Percentiles rank a stretch among this genome's conserved stretches.
Evolutionary conservation across 2,113 vertebrate species (phyloP).

Genomic region (rabbit (Oryctolagus cuniculus)): mOryCun1.1 NC_091436.1:40773001-40773500

Average conservation of each 20-base stretch:
- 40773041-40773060: not conserved
- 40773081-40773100: not conserved
- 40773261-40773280: not conserved
- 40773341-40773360: not conserved
- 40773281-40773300: not conserved
- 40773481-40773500: not conserved
- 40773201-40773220: not conserved
- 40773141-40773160: not conserved
- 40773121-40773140: no score
- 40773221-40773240: not conserved
- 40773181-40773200: not conserved
- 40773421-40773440: not conserved
- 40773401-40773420: not conserved
- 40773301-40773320: not conserved
- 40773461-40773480: not conserved
- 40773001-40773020: not conserved
- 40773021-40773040: not conserved
- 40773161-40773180: not conserved
- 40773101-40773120: not conserved
- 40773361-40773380: not conserved
- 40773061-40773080: not conserved
- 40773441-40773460: not conserved
- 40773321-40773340: not conserved
- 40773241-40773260: not conserved
- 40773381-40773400: not conserved